A percentile compares a stretch with the other conserved stretches of the same genome.
Conservation (phyloP, 2,113 vertebrate genomes). For the Neogale vison region DNA sequence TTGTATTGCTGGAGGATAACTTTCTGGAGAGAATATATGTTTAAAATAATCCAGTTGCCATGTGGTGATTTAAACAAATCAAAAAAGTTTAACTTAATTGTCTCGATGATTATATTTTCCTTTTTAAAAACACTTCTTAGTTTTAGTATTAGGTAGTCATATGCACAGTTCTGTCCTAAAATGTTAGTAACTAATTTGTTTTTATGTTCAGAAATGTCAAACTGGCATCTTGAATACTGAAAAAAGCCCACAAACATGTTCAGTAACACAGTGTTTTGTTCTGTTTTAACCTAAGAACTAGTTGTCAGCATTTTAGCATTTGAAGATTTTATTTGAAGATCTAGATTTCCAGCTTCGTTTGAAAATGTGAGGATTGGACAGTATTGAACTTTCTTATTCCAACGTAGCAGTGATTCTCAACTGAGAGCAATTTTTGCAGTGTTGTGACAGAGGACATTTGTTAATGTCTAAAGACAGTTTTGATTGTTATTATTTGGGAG, state of each 20-base stretch:
- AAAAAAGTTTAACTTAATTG: background rate
- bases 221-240: background rate
- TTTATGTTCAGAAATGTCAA: background rate
- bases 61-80: background rate
- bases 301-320: background rate
- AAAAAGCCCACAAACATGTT: background rate
- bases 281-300: slow-evolving; percentile 10
- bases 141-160: background rate
- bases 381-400: background rate
- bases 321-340: slow-evolving; percentile 18
- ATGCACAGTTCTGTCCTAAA: background rate
- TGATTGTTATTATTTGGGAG: background rate
- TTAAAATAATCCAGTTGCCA: background rate
- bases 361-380: background rate
- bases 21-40: background rate
- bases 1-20: background rate
- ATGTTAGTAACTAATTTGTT: background rate
- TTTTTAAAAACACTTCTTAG: background rate
- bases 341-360: background rate
- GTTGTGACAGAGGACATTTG: background rate
- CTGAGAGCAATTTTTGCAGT: background rate
- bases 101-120: background rate
- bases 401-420: background rate
- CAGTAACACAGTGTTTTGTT: background rate
- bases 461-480: background rate